These are phyloP conservation scores for Pachydiplax longipennis DNA, from an alignment of 2,888 invertebrate species.

Conservation along the genomic window DNA sequence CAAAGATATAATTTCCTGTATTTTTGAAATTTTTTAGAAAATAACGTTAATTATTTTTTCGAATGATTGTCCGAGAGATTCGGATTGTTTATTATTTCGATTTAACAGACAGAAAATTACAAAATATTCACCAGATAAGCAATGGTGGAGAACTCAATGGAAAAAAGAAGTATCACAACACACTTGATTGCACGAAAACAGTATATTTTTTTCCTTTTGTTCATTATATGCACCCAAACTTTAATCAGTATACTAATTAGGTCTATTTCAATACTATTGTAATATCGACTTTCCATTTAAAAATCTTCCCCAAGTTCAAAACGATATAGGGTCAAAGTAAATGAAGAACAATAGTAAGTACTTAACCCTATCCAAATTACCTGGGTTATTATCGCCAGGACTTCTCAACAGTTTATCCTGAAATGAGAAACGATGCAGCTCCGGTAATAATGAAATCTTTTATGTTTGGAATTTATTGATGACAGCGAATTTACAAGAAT, in stretches of 20 bases:
- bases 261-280: not conserved
- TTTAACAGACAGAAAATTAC: not conserved
- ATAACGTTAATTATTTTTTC: not conserved
- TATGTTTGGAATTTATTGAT: slow-evolving; percentile 33
- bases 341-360: not conserved
- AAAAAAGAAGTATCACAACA: not conserved
- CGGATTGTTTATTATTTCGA: not conserved
- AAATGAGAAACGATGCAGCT: not conserved
- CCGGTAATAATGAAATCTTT: slow-evolving; percentile 25
- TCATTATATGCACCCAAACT: slow-evolving; percentile 2
- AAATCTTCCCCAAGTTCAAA: not conserved
- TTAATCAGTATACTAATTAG: not conserved
- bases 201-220: not conserved
- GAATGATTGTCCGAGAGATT: not conserved
- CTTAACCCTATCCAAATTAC: not conserved
- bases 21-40: too few relatives aligned
- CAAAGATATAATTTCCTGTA: too few relatives aligned
- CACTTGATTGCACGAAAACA: slow-evolving; percentile 23
- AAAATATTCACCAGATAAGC: slow-evolving; percentile 25
- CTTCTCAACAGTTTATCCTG: not conserved
- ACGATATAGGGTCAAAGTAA: not conserved
- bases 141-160: not conserved
- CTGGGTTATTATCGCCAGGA: not conserved
- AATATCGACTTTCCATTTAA: not conserved
- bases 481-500: slow-evolving; percentile 15